A percentile compares a stretch with the other conserved stretches of the same genome.
phyloP scores from a whole-genome alignment of 2,797 vertebrate genomes.

The Ficedula albicollis region DNA sequence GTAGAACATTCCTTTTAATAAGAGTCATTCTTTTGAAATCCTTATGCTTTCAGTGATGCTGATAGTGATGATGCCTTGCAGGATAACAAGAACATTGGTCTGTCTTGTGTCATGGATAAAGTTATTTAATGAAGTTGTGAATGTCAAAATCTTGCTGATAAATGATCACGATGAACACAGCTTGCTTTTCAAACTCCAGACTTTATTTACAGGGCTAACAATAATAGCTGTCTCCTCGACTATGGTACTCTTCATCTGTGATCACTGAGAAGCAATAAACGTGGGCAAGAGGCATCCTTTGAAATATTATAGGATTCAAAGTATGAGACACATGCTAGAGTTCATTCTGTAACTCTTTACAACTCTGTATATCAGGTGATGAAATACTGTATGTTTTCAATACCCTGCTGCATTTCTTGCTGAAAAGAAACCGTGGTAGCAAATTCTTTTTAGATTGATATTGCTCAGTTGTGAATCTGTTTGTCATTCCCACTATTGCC shows the following conservation, averaged over 20 bases:
- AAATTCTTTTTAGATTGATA: not conserved
- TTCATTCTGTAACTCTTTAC: not conserved
- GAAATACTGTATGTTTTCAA: not conserved
- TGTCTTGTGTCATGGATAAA: not conserved
- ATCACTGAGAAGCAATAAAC: not conserved
- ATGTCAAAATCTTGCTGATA: constrained; percentile 17
- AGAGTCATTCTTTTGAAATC: not conserved
- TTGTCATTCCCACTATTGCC: not conserved
- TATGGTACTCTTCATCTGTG: not conserved
- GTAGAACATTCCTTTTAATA: not conserved
- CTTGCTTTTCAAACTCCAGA: not conserved
- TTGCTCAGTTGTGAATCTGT: not conserved
- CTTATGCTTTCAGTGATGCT: not conserved
- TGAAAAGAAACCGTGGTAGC: not conserved
- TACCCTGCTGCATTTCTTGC: not conserved
- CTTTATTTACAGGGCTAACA: constrained; percentile 12
- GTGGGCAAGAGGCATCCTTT: not conserved
- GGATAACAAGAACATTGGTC: not conserved
- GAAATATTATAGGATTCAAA: not conserved
- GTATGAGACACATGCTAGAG: not conserved
- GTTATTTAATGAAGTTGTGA: constrained; percentile 48
- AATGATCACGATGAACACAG: not conserved
- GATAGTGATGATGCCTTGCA: not conserved
- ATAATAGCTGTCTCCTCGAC: not conserved
- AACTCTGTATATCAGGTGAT: not conserved